Evolutionary conservation across 92 coral and sea anemone species (phyloP), one percentile per base, ranked within the genome.

Genomic region (Zoanthus gigantus): DNA sequence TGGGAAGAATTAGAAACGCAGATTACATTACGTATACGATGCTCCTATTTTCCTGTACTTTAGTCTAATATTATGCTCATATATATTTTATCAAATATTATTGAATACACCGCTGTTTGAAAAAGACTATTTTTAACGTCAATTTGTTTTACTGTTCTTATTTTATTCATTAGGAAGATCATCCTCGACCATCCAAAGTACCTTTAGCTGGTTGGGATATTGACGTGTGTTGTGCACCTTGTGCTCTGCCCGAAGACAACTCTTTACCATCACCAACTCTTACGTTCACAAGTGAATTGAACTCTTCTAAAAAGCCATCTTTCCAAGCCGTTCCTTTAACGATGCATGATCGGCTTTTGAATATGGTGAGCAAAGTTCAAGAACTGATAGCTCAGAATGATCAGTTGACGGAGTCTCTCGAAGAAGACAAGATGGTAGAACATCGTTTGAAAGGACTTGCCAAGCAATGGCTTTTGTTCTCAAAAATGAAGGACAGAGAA

Each of bases 171-270:
- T 42, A 73, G 77, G 77, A 73, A 73, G 57, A 73, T 73, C 56
- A 73, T 45, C 77, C 18, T n/a, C 57, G 52, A 28, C 9, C 77
- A 44, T 4, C 30, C 29, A 45, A 73, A 42, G 29, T 42, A 2
- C 77, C 77, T 13, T 42, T 73, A 37, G 53, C 30, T 10, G 77
- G 28, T 30, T 73, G 77, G 77, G 77, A 73, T 23, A 73, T 73
- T 73, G 54, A 73, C 23, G 57, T 73, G 0, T 42, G 42, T 12
- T 73, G 56, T 16, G 77, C 77, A 45, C 77, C 77, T 73, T 44
- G 54, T 73, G 77, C 77, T 15, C 13, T 9, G 3, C 77, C 77
- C 31, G 77, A 73, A 16, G 54, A 44, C 1, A 44, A 4, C 42
- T 2, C 42, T 37, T 2, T 37, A 37, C 42, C 42, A 37, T 37